Evolutionary conservation across 2,797 vertebrate species (phyloP), one percentile per base, ranked within the genome.

Genomic region (Lepidocolaptes lacrymiger): DNA sequence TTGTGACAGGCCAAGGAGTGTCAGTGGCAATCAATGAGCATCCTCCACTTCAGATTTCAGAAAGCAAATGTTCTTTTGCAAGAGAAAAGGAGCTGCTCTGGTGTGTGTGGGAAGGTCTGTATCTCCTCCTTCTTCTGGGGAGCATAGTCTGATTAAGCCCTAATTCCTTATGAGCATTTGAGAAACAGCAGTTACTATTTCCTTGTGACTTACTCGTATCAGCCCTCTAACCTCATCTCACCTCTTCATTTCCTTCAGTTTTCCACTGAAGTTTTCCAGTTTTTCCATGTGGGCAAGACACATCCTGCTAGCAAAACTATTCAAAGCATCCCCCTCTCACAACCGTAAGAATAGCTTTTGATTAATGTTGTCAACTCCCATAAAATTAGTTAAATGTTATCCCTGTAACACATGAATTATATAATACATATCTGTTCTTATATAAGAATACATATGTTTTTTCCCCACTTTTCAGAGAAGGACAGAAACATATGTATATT

Each of bases 161-260:
- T 39, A 48, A 51, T 44, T 83, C 62, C 49, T 84, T 52, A 44
- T 4, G 64, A 80, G 26, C 30, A 15, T 28, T 24, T 88, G 52
- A 89, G 37, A 39, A 82, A n/a, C 39, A 67, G n/a, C 0, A 1
- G 30, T 24, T 73, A 30, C 48, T 56, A 14, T 59, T 80, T 64
- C 71, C 59, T 49, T 19, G 2, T 52, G 63, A 21, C 89, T 54
- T 87, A 36, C 37, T 56, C 26, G 1, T 22, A 5, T 28, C 7
- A 41, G 49, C 64, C 37, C 34, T 80, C 56, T 21, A 58, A 59
- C 66, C 14, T 88, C n/a, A 67, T 28, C 61, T 88, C 68, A 71
- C 49, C 51, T 86, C 90, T 49, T 61, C 15, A 20, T 56, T 94
- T 79, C 68, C 64, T 74, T 80, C 32, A 23, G 15, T 75, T 80